These are phyloP conservation scores for Psephotus haematonotus DNA, from an alignment of 2,113 vertebrate species.

Conservation along the genomic window DNA sequence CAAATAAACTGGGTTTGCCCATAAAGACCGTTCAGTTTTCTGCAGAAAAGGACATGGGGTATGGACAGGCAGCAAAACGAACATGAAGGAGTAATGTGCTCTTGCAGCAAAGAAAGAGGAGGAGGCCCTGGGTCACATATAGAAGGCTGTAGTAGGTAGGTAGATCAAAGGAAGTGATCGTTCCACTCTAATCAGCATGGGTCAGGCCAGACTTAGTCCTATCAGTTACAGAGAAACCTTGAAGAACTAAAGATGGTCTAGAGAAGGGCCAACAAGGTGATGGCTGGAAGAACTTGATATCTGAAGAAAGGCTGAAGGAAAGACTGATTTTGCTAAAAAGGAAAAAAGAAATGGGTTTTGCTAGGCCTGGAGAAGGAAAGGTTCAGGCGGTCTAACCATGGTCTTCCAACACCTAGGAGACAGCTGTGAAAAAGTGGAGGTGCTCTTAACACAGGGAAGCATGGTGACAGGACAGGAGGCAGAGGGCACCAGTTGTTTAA, in stretches of 20 bases:
- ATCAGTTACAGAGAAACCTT: neutral
- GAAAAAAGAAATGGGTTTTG: neutral
- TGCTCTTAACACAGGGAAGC: neutral
- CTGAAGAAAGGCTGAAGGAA: neutral
- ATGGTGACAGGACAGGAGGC: neutral
- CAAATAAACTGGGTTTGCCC: neutral
- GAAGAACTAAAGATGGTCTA: neutral
- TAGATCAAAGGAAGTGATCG: neutral
- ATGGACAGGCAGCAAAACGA: neutral
- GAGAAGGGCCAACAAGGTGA: accelerated
- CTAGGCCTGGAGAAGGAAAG: neutral
- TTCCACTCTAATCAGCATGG: accelerated
- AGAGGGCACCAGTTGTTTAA: neutral
- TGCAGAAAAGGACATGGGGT: neutral
- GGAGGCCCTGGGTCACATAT: neutral
- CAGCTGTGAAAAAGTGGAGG: neutral
- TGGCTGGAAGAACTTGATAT: neutral
- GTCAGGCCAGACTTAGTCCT: neutral
- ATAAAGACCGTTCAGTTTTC: neutral
- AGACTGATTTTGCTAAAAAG: neutral
- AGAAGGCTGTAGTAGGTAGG: neutral
- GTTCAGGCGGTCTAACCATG: accelerated
- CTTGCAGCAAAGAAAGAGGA: neutral
- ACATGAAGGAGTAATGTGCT: neutral
- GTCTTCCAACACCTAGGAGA: accelerated